A percentile compares a stretch with the other conserved stretches of the same genome.
Conservation (phyloP, 2,113 vertebrate species). For the Charadrius vociferus region DNA sequence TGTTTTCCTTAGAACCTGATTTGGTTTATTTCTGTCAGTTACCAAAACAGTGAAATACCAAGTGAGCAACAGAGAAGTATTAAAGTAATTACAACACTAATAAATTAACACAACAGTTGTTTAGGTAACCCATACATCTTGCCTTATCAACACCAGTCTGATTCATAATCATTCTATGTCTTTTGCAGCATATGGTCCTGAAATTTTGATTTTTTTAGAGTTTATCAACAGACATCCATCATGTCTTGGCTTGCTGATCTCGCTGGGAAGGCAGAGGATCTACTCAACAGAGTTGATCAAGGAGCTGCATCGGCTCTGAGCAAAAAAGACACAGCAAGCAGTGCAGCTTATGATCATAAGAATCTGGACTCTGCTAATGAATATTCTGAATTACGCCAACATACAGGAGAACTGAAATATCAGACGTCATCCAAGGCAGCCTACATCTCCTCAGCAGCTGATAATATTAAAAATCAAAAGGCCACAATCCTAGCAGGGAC, state of each 20-base stretch:
- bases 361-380: slow-evolving; percentile 51
- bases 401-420: slow-evolving; percentile 58
- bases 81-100: neutral
- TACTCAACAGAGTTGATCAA: slow-evolving; percentile 95
- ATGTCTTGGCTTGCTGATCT: slow-evolving; percentile 97
- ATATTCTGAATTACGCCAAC: slow-evolving; percentile 58
- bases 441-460: slow-evolving; percentile 88
- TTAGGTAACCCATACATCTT: neutral
- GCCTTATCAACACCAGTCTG: neutral
- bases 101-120: neutral
- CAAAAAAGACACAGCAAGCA: slow-evolving; percentile 68
- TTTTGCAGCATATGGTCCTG: slow-evolving; percentile 25
- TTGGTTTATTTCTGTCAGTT: neutral
- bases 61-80: neutral
- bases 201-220: neutral
- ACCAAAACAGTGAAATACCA: neutral
- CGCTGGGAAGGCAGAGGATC: slow-evolving; percentile 93
- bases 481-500: slow-evolving; percentile 83
- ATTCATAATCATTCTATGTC: neutral
- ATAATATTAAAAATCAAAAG: slow-evolving; percentile 88
- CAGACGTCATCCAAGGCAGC: slow-evolving; percentile 68
- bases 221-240: slow-evolving; percentile 26
- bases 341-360: slow-evolving; percentile 37
- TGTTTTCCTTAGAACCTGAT: neutral
- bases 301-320: slow-evolving; percentile 92